Base-by-base conservation (phyloP, 2,888 invertebrate species). In the Heliconius sara region DNA sequence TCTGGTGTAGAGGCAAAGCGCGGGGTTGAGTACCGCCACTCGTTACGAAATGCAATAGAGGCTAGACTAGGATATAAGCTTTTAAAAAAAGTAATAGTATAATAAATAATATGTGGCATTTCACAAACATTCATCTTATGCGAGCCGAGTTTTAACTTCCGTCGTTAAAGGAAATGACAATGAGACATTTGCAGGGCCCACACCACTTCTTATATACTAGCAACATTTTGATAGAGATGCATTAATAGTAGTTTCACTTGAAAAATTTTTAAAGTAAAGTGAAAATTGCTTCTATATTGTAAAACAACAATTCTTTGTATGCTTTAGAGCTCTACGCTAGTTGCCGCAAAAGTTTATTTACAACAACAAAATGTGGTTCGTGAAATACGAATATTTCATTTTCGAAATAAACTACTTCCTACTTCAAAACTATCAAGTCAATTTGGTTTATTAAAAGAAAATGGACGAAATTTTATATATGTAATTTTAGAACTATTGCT, bases 251-350 rank as follows among this genome's bases (percentile, higher is more conserved):
- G 43, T 43, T 60, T 52, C 25, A 19, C 27, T 65, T 43, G 16
- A 25, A 65, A 65, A 27, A 3, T 27, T 12, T 19, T 39, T 75
- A 39, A 25, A n/a, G 25, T 57, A 39, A 74, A 43, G 27, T 65
- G 39, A 27, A 75, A 75, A 66, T 65, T 27, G 43, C 43, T 75
- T 34, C 43, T 65, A 65, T 75, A 43, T 65, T 22, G 74, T 75
- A 75, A 63, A 75, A 25, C 43, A 66, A 75, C 65, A 75, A 66
- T 63, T 65, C 75, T 75, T 75, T 75, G 65, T 75, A 27, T 65
- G 22, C 10, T 43, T 65, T 75, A 65, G 27, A 75, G 66, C n/a
- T 60, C 75, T 75, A 75, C 75, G 75, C 27, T 16, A 60, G 25
- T 75, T 43, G 65, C 65, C 65, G 47, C 22, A 75, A 65, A 75